phyloP scores from a whole-genome alignment of 2,888 invertebrate species.

The Trimorus sp. region DNA sequence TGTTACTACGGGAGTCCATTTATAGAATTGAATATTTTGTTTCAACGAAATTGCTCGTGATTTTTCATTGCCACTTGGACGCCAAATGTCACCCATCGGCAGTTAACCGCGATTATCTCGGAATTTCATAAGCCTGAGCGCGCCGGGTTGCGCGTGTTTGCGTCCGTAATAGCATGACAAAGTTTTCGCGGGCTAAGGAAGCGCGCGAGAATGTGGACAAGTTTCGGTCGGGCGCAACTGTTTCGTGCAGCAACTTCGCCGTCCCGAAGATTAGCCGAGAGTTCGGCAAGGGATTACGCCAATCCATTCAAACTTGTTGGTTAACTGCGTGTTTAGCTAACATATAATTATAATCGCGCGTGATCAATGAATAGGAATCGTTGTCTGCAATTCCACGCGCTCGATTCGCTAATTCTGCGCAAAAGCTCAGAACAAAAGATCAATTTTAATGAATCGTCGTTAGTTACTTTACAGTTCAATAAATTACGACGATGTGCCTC shows the following conservation, averaged over 20 bases:
- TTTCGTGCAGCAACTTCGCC: slow-evolving; percentile 48
- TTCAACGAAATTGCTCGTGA: no score
- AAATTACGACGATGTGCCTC: no score
- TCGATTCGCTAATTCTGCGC: no score
- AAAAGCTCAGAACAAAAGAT: no score
- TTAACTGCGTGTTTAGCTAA: slow-evolving; percentile 58
- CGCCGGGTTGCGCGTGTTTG: slow-evolving; percentile 27
- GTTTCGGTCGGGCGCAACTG: slow-evolving; percentile 48
- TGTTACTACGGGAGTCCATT: no score
- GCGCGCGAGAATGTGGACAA: slow-evolving; percentile 52
- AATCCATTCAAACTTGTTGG: slow-evolving; percentile 63
- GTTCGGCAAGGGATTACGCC: slow-evolving; percentile 55
- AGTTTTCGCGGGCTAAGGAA: slow-evolving; percentile 38
- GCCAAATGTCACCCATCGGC: no score
- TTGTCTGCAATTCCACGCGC: no score
- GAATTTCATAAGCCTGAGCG: slow-evolving; percentile 12
- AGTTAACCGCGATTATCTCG: neutral
- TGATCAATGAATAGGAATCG: slow-evolving; percentile 46
- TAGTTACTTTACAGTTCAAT: no score
- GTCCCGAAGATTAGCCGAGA: slow-evolving; percentile 57
- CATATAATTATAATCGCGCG: slow-evolving; percentile 56
- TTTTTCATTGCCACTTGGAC: no score
- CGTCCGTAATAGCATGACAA: slow-evolving; percentile 25
- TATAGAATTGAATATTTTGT: no score
- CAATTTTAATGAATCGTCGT: no score